Evolutionary conservation across 2,888 invertebrate species (phyloP), one percentile per base, ranked within the genome.

Genomic region (Odontomyia ornata): DNA sequence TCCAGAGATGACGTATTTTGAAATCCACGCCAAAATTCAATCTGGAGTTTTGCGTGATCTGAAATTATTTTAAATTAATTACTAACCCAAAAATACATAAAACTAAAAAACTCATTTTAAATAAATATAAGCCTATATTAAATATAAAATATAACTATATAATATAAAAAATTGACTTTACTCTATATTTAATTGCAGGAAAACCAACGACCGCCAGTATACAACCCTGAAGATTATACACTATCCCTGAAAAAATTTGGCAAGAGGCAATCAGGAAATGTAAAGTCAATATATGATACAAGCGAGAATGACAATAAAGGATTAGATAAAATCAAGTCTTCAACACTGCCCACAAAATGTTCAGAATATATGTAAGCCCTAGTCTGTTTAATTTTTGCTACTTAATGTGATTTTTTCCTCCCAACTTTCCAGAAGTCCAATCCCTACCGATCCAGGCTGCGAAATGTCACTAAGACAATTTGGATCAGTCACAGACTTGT

Each of bases 381-480:
- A n/a, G n/a, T n/a, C n/a, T 80, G 23, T 25, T 23, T 7, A 21
- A 73, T 23, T 28, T 13, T 18, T 1, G 18, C 72, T 72, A 4
- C 1, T 1, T 30, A 36, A 36, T 5, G 9, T 36, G 3, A 36
- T 36, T 36, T 3, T 30, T 36, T 21, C 25, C 52, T 67, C 18
- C 25, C 1, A 9, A 18, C 30, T 43, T 73, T 73, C 11, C 15
- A 91, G 93, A 81, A 93, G 92, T 82, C 93, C 92, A 0, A 91
- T 92, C 84, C 89, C 90, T 43, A 88, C 88, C 0, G 84, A 84
- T 73, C 83, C 90, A 71, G 92, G 92, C 30, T 92, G 91, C 79
- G 95, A 96, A 86, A 96, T 96, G 96, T 93, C 94, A 13, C 88
- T 96, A 47, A 89, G 95, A 27, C 95, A 96, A 86, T 96, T 96